phyloP scores from a whole-genome alignment of 1,140 invertebrate species.

The Chironomus striatipennis region DNA sequence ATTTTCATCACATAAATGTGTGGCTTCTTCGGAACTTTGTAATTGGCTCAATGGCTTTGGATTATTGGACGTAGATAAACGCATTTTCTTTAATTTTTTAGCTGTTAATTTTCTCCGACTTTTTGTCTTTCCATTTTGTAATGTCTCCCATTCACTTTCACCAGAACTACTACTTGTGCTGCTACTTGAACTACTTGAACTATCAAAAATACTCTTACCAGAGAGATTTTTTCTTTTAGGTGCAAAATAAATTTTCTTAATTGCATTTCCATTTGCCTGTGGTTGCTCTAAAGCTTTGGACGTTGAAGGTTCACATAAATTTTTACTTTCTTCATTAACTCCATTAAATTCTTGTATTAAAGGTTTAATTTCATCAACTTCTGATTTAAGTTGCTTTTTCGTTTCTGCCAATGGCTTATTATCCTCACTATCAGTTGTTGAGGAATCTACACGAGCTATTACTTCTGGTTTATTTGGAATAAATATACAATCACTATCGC shows the following conservation, averaged over 20 bases:
- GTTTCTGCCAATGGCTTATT: background rate
- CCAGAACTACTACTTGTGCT: background rate
- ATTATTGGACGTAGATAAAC: background rate
- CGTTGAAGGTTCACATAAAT: background rate
- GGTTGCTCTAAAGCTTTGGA: background rate
- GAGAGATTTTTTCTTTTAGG: background rate
- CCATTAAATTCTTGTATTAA: background rate
- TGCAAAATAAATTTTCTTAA: background rate
- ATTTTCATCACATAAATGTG: background rate
- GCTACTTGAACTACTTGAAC: background rate
- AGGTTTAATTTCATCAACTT: background rate
- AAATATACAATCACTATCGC: conserved; percentile 48
- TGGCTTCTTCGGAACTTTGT: background rate
- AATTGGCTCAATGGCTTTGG: background rate
- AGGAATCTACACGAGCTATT: background rate
- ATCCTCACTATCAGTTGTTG: conserved; percentile 3
- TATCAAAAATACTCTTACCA: background rate
- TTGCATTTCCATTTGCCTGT: background rate
- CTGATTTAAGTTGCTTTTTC: background rate
- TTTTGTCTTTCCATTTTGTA: background rate
- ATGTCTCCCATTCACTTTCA: background rate
- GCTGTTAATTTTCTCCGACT: background rate
- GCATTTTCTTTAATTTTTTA: background rate
- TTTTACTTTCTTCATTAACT: background rate
- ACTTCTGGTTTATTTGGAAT: background rate